A percentile compares a stretch with the other conserved stretches of the same genome.
Conservation (phyloP, 2,797 vertebrate species). For the Coilia nasus region DNA sequence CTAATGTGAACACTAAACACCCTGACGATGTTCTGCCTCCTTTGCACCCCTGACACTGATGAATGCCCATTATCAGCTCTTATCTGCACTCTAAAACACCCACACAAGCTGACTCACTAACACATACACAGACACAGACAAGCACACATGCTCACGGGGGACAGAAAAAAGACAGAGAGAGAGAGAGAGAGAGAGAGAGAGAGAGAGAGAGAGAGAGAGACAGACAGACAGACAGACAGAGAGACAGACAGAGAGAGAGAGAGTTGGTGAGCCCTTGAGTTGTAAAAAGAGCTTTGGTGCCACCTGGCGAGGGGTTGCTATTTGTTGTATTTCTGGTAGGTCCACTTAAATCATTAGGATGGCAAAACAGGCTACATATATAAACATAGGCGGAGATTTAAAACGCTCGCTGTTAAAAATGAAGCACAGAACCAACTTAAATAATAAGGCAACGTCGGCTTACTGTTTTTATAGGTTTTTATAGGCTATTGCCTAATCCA, state of each 20-base stretch:
- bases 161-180: not conserved
- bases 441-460: too few relatives aligned
- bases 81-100: constrained; percentile 51
- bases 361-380: too few relatives aligned
- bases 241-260: not conserved
- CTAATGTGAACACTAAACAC: constrained; percentile 40
- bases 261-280: not conserved
- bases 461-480: too few relatives aligned
- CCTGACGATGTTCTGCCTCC: constrained; percentile 35
- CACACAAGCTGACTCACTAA: constrained; percentile 48
- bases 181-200: not conserved
- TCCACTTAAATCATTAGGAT: not conserved
- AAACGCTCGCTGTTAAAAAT: too few relatives aligned
- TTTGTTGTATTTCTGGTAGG: not conserved
- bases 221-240: not conserved
- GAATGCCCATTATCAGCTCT: constrained; percentile 55
- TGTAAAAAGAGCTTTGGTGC: not conserved
- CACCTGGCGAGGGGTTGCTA: not conserved
- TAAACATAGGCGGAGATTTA: too few relatives aligned
- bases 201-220: not conserved
- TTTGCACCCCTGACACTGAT: constrained; percentile 56
- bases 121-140: constrained; percentile 29
- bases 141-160: constrained; percentile 9
- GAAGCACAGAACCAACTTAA: too few relatives aligned
- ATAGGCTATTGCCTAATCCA: too few relatives aligned